Evolutionary conservation across 23 tunicate genomes (phyloP).

Genomic region (Trididemnum nubilum): DNA sequence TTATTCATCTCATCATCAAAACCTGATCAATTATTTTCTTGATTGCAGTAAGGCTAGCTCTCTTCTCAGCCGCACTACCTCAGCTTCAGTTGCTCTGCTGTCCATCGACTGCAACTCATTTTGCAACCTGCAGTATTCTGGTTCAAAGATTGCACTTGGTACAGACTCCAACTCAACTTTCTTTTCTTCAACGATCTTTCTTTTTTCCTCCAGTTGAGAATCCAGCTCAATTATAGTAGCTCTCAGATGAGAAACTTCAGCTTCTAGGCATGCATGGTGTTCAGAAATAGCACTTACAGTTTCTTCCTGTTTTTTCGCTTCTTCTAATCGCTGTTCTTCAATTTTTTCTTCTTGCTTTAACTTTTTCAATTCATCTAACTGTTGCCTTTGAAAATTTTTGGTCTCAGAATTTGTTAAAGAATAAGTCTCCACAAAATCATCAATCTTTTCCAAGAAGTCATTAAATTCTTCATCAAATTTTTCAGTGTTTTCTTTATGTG

Average conservation of each 20-base stretch:
- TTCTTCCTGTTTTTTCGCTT: background rate
- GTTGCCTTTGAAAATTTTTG: background rate
- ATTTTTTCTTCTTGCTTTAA: background rate
- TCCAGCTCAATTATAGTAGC: slow-evolving; percentile 19
- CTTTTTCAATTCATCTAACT: background rate
- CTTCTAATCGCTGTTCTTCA: background rate
- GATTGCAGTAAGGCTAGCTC: background rate
- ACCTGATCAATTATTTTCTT: background rate
- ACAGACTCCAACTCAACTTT: background rate
- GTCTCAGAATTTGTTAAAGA: background rate
- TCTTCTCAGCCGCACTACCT: background rate
- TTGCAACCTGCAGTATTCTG: slow-evolving; percentile 30
- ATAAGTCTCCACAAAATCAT: background rate
- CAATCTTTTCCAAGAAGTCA: background rate
- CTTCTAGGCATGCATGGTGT: background rate
- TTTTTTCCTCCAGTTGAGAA: background rate
- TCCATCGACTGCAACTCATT: slow-evolving; percentile 14
- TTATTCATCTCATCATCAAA: background rate
- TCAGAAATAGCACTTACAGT: background rate
- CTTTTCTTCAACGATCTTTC: background rate
- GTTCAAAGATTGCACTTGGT: background rate
- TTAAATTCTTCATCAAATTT: background rate
- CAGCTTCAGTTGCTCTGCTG: slow-evolving; percentile 12
- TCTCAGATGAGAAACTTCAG: slow-evolving; percentile 20
- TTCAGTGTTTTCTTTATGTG: background rate